These are phyloP conservation scores for Petaurus breviceps DNA, from an alignment of 2,113 vertebrate genomes.

Conservation along the genomic window DNA sequence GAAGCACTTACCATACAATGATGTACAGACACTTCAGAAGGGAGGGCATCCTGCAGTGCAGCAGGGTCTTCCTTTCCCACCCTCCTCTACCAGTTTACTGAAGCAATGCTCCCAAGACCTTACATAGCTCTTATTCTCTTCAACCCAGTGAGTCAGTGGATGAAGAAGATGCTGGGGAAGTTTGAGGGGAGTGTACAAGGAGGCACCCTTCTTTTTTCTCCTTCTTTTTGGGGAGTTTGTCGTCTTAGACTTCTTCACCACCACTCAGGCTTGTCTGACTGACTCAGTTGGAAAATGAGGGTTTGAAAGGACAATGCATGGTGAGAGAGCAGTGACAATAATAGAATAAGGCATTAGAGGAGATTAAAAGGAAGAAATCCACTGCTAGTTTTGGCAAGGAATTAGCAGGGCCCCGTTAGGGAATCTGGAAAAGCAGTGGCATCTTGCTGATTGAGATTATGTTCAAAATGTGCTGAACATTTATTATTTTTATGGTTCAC, in stretches of 20 bases:
- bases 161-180: slow-evolving; percentile 19
- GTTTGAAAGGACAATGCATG: slow-evolving; percentile 87
- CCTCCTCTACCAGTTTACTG: slow-evolving; percentile 84
- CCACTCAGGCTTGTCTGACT: slow-evolving; percentile 83
- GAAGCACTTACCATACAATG: slow-evolving; percentile 86
- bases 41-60: slow-evolving; percentile 87
- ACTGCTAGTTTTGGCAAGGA: slow-evolving; percentile 89
- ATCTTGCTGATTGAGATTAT: slow-evolving; percentile 87
- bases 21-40: slow-evolving; percentile 87
- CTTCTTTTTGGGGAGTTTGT: slow-evolving; percentile 23
- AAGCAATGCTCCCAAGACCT: slow-evolving; percentile 65
- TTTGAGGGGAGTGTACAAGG: background rate
- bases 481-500: slow-evolving; percentile 85
- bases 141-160: slow-evolving; percentile 60
- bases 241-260: slow-evolving; percentile 81
- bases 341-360: slow-evolving; percentile 88
- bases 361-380: slow-evolving; percentile 90
- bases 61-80: slow-evolving; percentile 59
- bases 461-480: slow-evolving; percentile 84
- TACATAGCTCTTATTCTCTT: slow-evolving; percentile 53
- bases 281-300: slow-evolving; percentile 83
- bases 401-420: slow-evolving; percentile 85
- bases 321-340: slow-evolving; percentile 87
- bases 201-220: background rate
- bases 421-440: slow-evolving; percentile 86